Evolutionary conservation across 2,888 invertebrate genomes (phyloP), one percentile per base, ranked within the genome.

Genomic region (Athalia cordata): DNA sequence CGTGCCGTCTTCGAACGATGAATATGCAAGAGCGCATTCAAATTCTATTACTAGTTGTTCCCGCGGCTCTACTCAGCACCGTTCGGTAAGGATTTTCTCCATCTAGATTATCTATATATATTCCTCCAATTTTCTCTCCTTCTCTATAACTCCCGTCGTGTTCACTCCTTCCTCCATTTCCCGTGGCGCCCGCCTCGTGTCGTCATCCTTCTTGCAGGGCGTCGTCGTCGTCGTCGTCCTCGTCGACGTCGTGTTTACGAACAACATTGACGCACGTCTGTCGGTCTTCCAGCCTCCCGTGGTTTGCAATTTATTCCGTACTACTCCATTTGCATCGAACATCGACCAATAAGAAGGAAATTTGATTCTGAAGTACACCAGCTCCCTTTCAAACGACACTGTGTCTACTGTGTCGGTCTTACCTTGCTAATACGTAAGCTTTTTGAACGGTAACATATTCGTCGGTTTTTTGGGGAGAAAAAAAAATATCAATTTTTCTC

Each of bases 251-350:
- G 47, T 72, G 72, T 72, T 72, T 72, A 72, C 72, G 59, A 72
- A 72, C 72, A 72, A 47, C 59, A 59, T 68, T 68, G 68, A 68
- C 68, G 49, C 55, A 15, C 52, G 29, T 68, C 52, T 66, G 67
- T 15, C 67, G 47, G 8, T 52, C 67, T 52, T 52, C 52, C 57
- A 57, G 15, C 8, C 59, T 47, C 57, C 59, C 2, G 47, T 13
- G 72, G 45, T 72, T 72, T 59, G 13, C 75, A 75, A 75, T 75
- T 62, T 64, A 75, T 75, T 75, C 75, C 62, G 61, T 50, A n/a
- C 49, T 50, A 64, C 75, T 75, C 9, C 49, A 75, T 75, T 75
- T 75, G 75, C 75, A 75, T 75, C 62, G 59, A 75, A 75, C 75
- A 75, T 50, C 47, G 62, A 49, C 75, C 64, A 75, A 75, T 75